Evolutionary conservation across 2,888 invertebrate species (phyloP), one percentile per base, ranked within the genome.

Genomic region (Mythimna albipuncta): DNA sequence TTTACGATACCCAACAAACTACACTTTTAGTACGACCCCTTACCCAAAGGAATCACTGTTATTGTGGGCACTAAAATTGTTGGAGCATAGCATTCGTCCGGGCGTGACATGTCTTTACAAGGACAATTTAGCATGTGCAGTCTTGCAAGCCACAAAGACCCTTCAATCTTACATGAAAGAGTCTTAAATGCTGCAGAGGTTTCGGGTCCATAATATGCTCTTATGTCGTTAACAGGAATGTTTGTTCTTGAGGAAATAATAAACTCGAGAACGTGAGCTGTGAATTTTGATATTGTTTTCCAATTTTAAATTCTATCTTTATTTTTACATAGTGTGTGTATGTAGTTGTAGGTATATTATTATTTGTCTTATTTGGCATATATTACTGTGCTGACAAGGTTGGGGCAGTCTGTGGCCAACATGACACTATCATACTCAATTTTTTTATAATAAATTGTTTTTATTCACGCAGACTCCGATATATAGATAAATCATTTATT

Each of bases 21-120:
- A 72, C 67, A 59, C 59, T 58, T 13, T 4, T 44, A 52, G 63
- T 19, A 66, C 44, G 35, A 64, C 21, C 44, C 64, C 55, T 75
- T 68, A 86, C 89, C 88, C 88, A 86, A 89, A 91, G 89, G 91
- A 91, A 89, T 88, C 88, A 88, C 89, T 89, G 90, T 89, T 87
- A 89, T 88, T 89, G 91, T 89, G 89, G 88, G 83, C 89, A 91
- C 90, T 91, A 89, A 92, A 93, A 87, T 91, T 85, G 89, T 89
- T 92, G 88, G 91, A 91, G 90, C 93, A 89, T 90, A 89, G 87
- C 91, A 89, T 86, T 87, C 83, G 83, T 86, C 87, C 89, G 88
- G 84, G 88, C 93, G 85, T 92, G 89, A 88, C 88, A 87, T 83
- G 86, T 89, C 89, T 86, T 85, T 81, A 75, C 78, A 79, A 77